Base-by-base conservation (phyloP, 2,797 vertebrate species). In the Spinus olivaceus region DNA sequence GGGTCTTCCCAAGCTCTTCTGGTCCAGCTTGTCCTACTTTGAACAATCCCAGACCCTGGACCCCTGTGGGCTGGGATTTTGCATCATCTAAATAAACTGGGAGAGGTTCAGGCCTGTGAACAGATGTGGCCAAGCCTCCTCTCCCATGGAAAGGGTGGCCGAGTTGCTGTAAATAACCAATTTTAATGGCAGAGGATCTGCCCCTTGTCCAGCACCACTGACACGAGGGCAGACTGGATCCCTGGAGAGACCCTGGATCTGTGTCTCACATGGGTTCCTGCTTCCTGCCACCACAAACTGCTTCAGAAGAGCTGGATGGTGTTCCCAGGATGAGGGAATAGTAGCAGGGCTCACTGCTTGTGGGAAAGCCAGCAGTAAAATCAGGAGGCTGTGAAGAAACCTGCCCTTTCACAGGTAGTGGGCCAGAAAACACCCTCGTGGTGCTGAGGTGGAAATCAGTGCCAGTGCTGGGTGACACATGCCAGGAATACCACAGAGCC, bases 71-170 rank as follows among this genome's bases (percentile, higher is more conserved):
- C 28, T 90, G 73, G 46, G 56, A 44, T 71, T 88, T 90, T 78
- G 37, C 73, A 67, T 74, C 61, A 72, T n/a, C 74, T 76, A 39
- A 76, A 89, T 86, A 42, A 72, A 89, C 35, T 50, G 66, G 47
- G 85, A 86, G 66, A 67, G 21, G 23, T 81, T 90, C 63, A 88
- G 70, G 24, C 39, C 74, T 81, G 57, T 67, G 77, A 86, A 35
- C 12, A 54, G 80, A 69, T 37, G 66, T 39, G 70, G n/a, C 60
- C 83, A 73, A 59, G 53, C 24, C 8, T 30, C 14, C 0, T 2
- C 32, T 81, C 13, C 49, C 9, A 3, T 21, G 77, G 70, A 42
- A 0, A 88, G 12, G 0, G 0, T 44, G 42, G 59, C 50, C 65
- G n/a, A 0, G 0, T 9, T 65, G 44, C 67, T 64, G 49, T 37